Percentiles rank a stretch among this genome's conserved stretches.
phyloP scores from a whole-genome alignment of 2,113 vertebrate species.

The Eclectus roratus region DNA sequence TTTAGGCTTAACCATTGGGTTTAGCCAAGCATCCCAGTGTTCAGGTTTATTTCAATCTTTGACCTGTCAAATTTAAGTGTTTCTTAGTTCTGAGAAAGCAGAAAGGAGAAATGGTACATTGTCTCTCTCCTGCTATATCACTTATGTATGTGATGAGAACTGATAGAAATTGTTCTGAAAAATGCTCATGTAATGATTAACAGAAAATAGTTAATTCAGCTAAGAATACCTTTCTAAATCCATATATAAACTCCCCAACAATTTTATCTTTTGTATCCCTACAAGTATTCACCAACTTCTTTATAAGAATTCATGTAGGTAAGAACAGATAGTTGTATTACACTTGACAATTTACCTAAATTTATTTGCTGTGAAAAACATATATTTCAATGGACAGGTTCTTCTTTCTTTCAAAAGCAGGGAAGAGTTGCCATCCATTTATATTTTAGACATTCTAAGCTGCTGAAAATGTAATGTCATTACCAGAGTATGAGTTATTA shows the following conservation, averaged over 20 bases:
- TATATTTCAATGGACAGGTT: background rate
- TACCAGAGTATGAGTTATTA: background rate
- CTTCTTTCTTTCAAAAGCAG: background rate
- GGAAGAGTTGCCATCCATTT: background rate
- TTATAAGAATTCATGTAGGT: background rate
- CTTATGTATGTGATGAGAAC: background rate
- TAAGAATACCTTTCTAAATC: background rate
- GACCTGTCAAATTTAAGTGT: background rate
- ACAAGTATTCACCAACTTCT: background rate
- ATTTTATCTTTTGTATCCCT: background rate
- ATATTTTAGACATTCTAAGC: background rate
- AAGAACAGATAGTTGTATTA: background rate
- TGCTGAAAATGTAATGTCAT: background rate
- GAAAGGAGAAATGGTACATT: background rate
- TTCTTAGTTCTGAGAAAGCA: background rate
- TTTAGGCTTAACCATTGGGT: background rate
- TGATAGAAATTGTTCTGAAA: background rate
- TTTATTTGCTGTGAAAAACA: background rate
- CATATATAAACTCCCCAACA: background rate
- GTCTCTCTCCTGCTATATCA: background rate
- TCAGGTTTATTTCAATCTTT: background rate
- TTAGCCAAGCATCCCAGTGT: background rate
- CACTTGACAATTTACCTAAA: background rate
- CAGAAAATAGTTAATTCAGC: background rate
- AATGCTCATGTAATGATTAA: background rate